These are phyloP conservation scores for Ornithoptera priamus DNA, from an alignment of 2,888 invertebrate genomes.

Conservation along the genomic window DNA sequence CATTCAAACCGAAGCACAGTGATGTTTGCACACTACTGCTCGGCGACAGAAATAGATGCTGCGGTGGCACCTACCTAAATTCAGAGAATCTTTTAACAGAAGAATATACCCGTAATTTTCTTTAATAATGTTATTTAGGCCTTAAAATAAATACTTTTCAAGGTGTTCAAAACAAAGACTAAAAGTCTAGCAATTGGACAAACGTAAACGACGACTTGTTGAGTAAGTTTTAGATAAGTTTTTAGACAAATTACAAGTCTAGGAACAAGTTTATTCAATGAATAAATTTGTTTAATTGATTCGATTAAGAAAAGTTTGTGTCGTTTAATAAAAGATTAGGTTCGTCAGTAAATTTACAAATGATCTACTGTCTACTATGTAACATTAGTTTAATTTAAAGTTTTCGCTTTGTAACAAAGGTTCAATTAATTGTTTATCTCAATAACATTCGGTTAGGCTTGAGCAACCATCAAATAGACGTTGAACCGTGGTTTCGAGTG, in stretches of 20 bases:
- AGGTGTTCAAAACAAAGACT: too few species aligned
- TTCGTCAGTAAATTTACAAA: background rate
- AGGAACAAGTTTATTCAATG: conserved; percentile 17
- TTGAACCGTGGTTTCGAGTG: conserved; percentile 24
- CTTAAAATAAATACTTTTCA: too few species aligned
- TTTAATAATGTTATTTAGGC: too few species aligned
- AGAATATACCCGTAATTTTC: too few species aligned
- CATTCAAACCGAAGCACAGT: too few species aligned
- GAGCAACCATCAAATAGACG: conserved; percentile 6
- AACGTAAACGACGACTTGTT: background rate
- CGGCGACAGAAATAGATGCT: too few species aligned
- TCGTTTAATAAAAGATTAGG: background rate
- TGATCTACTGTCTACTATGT: too few species aligned
- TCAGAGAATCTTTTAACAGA: too few species aligned
- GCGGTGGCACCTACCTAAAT: too few species aligned
- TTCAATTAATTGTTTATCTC: background rate
- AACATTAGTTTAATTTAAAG: background rate
- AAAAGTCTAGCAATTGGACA: background rate
- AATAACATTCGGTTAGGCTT: conserved; percentile 8
- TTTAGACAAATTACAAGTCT: conserved; percentile 9
- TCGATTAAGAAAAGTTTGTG: conserved; percentile 3
- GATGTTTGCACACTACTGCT: too few species aligned
- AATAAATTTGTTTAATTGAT: conserved; percentile 24
- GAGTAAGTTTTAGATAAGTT: background rate
- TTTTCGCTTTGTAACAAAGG: background rate